Base-by-base conservation (phyloP, 2,888 invertebrate species). In the Sialis lutaria region DNA sequence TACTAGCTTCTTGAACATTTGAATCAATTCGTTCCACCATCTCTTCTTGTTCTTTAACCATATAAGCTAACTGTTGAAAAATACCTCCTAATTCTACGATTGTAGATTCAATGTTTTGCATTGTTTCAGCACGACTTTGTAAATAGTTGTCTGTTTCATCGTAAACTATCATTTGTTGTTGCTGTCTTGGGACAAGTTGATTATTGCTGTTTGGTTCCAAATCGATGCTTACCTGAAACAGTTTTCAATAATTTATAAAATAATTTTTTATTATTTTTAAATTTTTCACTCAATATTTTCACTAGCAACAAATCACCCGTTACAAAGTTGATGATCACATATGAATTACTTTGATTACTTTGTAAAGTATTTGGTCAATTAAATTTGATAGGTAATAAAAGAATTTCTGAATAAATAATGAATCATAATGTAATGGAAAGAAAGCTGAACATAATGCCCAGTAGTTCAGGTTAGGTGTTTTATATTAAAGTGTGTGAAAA, bases 31-130 rank as follows among this genome's bases (percentile, higher is more conserved):
- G 79, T 58, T 91, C 90, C 5, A 96, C 92, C 69, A 93, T 89
- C 72, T 99, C 98, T 63, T 97, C 98, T 64, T 96, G 95, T 63
- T 96, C 93, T 60, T 93, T 90, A 3, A 99, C 96, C 92, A 99
- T 95, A 59, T 86, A 85, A 5, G 91, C 91, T 54, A 92, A 64
- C 65, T 96, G 95, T 59, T 90, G 89, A 65, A 97, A 98, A 60
- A 98, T 97, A 8, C 91, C 90, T n/a, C 98, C 98, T 42, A 99
- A 69, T 65, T 99, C 98, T 9, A 97, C 93, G 58, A 99, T 97
- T 12, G 97, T 97, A 45, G 91, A 89, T 67, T 99, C 98, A 59
- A 99, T 98, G 63, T 89, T 95, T 65, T 97, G 93, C 96, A 98
- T 97, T 1, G 97, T 93, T 64, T 95, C 93, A 37, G 93, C 93